Evolutionary conservation across 2,888 invertebrate species (phyloP), one percentile per base, ranked within the genome.

Genomic region (Gerosis bhagava): DNA sequence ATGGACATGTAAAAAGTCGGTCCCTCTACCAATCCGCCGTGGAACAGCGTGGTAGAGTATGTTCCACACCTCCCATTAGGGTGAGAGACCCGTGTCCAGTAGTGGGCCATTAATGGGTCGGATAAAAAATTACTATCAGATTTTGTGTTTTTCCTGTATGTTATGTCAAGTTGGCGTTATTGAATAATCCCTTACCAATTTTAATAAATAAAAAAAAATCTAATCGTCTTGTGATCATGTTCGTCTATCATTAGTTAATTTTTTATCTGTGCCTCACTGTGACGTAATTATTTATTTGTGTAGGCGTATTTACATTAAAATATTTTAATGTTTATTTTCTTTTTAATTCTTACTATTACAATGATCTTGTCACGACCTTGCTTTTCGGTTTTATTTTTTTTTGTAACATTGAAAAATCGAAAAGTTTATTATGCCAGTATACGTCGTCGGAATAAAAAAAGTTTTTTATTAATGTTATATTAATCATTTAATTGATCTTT

Each of bases 251-350:
- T n/a, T 15, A 43, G 34, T 40, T 8, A 10, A 28, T 19, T 43
- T 44, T 44, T 43, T 40, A n/a, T n/a, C n/a, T n/a, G n/a, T 49
- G 53, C 46, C 50, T 49, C 49, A 49, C 46, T 48, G 49, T 50
- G 48, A 53, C 51, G 54, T 57, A 51, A 48, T 56, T 56, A 51
- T 53, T 51, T 54, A 56, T 57, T 56, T 42, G 36, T 36, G 44
- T 28, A 32, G 51, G 45, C 49, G 54, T 57, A n/a, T 49, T 45
- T 49, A n/a, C 41, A 48, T 48, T 50, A 35, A 16, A n/a, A 16
- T 15, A 43, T 47, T 46, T 35, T 31, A 49, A 34, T 21, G 35
- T 34, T 24, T 47, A 36, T 37, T 49, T 36, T 42, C 32, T 36
- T 40, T 26, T 26, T 11, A n/a, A n/a, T n/a, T n/a, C n/a, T n/a